Evolutionary conservation across 2,797 vertebrate species (phyloP), one percentile per base, ranked within the genome.

Genomic region (Amniataba percoides): DNA sequence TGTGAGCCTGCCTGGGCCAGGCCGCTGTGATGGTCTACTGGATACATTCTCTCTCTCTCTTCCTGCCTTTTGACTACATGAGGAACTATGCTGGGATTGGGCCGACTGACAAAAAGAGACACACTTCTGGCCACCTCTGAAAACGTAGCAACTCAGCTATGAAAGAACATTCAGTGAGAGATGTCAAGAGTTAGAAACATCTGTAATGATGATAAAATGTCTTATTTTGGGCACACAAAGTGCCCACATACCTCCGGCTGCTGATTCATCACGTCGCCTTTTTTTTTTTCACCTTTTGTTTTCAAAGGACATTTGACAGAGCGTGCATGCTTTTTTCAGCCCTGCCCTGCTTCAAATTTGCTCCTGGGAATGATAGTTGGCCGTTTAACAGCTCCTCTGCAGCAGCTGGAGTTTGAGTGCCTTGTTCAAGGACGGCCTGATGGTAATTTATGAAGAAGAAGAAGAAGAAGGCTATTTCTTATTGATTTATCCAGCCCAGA

Each of bases 1-100:
- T 75, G 49, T 74, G 40, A 72, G 36, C 34, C 65, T 40, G 66
- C 62, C 48, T 70, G 71, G 43, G 73, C 70, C 88, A 89, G 88
- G 57, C 57, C 68, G 81, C 65, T 81, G 90, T 92, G 90, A 93
- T 93, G 91, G 88, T 94, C 89, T 84, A 74, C 66, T 94, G 87
- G 89, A 87, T 78, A 89, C 75, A 85, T 88, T 86, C 75, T 77
- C 74, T 78, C 53, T 75, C 53, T 73, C 74, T 60, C 49, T 19
- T 60, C 66, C 76, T 77, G 55, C 63, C 70, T 81, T 63, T 66
- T 27, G 65, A 68, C 57, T 52, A 27, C 51, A 66, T 72, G n/a
- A 66, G 45, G 8, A 71, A 56, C 25, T 74, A 46, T 7, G 27
- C 59, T 61, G 57, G 51, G 48, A 63, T 72, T 42, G 23, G 21